Base-by-base conservation (phyloP, 2,113 vertebrate genomes). In the Azemiops feae region DNA sequence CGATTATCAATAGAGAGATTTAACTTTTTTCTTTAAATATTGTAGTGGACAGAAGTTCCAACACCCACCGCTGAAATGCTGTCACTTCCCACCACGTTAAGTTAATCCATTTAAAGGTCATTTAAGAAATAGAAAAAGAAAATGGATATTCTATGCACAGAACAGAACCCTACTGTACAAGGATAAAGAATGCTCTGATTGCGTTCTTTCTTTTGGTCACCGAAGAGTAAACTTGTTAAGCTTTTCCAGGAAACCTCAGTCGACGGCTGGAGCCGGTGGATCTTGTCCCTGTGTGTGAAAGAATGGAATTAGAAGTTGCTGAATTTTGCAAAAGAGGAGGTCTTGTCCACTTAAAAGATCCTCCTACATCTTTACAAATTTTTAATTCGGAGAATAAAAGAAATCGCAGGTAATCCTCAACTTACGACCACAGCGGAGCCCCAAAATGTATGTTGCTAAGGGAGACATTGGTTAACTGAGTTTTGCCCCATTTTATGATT, bases 241-340 rank as follows among this genome's bases (percentile, higher is more conserved):
- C 90, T 95, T 93, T 95, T 96, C 69, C 91, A 91, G 30, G 85
- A 50, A 57, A 92, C 87, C 97, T 96, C 99, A 99, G 96, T 99
- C 99, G 96, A 99, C 96, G 86, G 99, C 98, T 91, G 99, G 99
- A 47, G 98, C 98, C 93, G 99, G 99, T 64, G 99, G 99, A 85
- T 98, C 99, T 97, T 98, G 97, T 92, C 97, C 97, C 95, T 97
- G 97, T 58, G 93, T 97, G 97, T 97, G 93, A 7, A 7, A 94
- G 0, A 88, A 94, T 0, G 55, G 45, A 85, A 93, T 96, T 94
- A 97, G 81, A 93, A 91, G n/a, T 20, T 20, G 43, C 2, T 22
- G 18, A 6, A 81, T 43, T 43, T 14, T 18, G 87, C 52, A 4
- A 52, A 95, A 89, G 11, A 0, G 0, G 88, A 93, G 89, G 1